A percentile compares a stretch with the other conserved stretches of the same genome.
Evolutionary conservation across 2,888 invertebrate genomes (phyloP).

Genomic region (Cremastobaeus sp.): DNA sequence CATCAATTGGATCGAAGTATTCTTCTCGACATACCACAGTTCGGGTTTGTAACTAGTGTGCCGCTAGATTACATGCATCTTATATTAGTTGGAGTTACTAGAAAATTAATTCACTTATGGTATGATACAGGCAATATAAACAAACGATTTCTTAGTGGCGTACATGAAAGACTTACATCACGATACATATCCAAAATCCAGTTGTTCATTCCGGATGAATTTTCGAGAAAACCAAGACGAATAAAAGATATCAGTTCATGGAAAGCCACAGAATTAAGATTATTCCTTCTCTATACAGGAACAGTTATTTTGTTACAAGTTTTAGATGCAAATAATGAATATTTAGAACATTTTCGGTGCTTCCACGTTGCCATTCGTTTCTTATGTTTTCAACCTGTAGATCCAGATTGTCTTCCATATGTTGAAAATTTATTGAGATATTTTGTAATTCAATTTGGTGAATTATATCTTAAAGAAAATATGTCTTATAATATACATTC

Average conservation of each 20-base stretch:
- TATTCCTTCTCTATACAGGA: conserved; percentile 64
- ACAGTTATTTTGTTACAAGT: conserved; percentile 63
- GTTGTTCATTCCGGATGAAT: conserved; percentile 4
- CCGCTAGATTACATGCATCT: conserved; percentile 60
- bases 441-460: not conserved
- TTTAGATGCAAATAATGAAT: too few relatives aligned
- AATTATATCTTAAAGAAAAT: not conserved
- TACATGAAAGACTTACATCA: not conserved
- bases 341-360: not conserved
- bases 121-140: not conserved
- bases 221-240: conserved; percentile 3
- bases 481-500: conserved; percentile 17
- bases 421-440: not conserved
- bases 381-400: not conserved
- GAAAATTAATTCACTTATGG: conserved; percentile 54
- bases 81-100: conserved; percentile 52
- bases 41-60: conserved; percentile 48
- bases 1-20: conserved; percentile 40
- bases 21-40: conserved; percentile 41
- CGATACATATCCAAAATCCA: conserved; percentile 1
- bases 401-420: not conserved
- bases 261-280: conserved; percentile 13
- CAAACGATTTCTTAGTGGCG: not conserved
- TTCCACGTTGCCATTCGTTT: conserved; percentile 54
- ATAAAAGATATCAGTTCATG: not conserved